Percentiles rank a stretch among this genome's conserved stretches.
Evolutionary conservation across 2,113 vertebrate species (phyloP).

Genomic region (Miniopterus natalensis): DNA sequence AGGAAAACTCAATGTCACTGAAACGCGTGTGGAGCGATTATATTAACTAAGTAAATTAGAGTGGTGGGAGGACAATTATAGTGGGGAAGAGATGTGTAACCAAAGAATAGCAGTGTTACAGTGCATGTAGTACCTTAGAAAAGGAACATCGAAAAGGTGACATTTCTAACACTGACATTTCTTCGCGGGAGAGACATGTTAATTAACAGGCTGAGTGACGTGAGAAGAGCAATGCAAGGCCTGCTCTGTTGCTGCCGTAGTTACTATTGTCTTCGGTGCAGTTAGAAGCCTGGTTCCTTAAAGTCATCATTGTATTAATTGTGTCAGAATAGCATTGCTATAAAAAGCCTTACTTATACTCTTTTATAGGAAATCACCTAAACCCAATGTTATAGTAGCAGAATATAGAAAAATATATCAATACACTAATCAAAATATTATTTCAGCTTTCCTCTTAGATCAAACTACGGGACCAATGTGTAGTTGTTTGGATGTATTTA

Average conservation of each 20-base stretch:
- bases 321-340: background rate
- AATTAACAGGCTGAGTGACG: background rate
- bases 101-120: conserved; percentile 57
- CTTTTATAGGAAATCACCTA: conserved; percentile 33
- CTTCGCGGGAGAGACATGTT: background rate
- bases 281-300: conserved; percentile 22
- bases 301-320: conserved; percentile 43
- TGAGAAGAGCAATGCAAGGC: conserved; percentile 22
- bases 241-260: background rate
- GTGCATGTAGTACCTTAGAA: conserved; percentile 5
- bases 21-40: conserved; percentile 28
- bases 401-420: conserved; percentile 42
- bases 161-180: conserved; percentile 51
- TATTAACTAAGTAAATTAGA: conserved; percentile 36
- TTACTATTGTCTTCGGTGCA: background rate
- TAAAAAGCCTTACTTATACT: background rate
- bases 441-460: background rate
- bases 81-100: background rate
- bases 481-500: background rate
- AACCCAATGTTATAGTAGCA: background rate
- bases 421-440: background rate
- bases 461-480: background rate
- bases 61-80: background rate
- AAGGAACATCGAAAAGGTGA: conserved; percentile 26
- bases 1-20: background rate